Percentiles rank a stretch among this genome's conserved stretches.
phyloP scores from a whole-genome alignment of 1,140 invertebrate species.

The Capitella teleta region DNA sequence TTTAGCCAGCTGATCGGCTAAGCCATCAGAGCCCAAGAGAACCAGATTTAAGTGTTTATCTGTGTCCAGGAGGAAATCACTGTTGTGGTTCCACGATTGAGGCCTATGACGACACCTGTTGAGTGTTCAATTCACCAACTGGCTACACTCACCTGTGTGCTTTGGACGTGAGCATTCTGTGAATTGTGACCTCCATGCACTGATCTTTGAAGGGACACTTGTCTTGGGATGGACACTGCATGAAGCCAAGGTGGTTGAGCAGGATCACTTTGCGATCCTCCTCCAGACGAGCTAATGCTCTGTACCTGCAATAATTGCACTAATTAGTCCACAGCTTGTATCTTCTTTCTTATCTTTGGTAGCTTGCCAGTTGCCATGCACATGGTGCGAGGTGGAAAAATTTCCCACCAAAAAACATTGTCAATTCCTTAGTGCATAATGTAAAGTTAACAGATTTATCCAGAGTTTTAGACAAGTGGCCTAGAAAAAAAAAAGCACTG shows the following conservation, averaged over 20 bases:
- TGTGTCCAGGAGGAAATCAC: conserved; percentile 54
- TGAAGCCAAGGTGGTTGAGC: conserved; percentile 88
- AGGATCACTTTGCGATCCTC: conserved; percentile 88
- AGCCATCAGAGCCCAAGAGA: conserved; percentile 60
- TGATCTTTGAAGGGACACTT: conserved; percentile 75
- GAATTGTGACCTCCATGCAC: conserved; percentile 79
- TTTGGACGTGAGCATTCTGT: conserved; percentile 60
- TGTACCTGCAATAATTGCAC: conserved; percentile 63
- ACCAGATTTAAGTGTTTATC: conserved; percentile 56
- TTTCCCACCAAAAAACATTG: too few relatives aligned
- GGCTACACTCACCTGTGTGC: conserved; percentile 47
- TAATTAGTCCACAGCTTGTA: too few relatives aligned
- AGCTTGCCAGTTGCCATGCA: too few relatives aligned
- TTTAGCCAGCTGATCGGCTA: conserved; percentile 64
- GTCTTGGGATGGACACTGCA: conserved; percentile 86
- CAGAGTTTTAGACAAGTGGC: too few relatives aligned
- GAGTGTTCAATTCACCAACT: not conserved
- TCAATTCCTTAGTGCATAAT: too few relatives aligned
- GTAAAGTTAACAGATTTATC: too few relatives aligned
- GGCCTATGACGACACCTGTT: conserved; percentile 41
- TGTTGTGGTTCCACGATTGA: conserved; percentile 56
- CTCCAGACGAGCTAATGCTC: conserved; percentile 80
- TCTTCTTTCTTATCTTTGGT: too few relatives aligned
- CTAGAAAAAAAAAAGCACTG: too few relatives aligned
- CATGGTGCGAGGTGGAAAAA: too few relatives aligned